phyloP scores from a whole-genome alignment of 2,888 invertebrate genomes.

The Thysanoteuthis rhombus region DNA sequence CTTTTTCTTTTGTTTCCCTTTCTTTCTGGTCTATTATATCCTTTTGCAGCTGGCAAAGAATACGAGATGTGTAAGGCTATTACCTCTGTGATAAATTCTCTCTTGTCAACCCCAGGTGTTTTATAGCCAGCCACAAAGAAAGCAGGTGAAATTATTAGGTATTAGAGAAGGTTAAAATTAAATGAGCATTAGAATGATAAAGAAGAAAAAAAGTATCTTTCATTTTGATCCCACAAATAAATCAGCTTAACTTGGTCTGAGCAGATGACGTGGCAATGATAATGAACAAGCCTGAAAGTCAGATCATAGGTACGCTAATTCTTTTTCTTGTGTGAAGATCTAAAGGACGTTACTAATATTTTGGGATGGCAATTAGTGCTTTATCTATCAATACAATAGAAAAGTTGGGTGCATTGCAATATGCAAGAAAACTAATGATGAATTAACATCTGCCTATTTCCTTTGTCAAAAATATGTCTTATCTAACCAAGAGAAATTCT shows the following conservation, averaged over 20 bases:
- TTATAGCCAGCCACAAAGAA: background rate
- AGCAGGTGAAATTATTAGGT: background rate
- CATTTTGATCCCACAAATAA: background rate
- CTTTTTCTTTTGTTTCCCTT: too few species aligned
- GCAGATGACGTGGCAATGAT: background rate
- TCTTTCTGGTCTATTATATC: background rate
- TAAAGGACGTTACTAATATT: too few species aligned
- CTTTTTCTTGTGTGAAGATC: too few species aligned
- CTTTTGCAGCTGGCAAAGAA: background rate
- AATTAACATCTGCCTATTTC: background rate
- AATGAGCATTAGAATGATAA: background rate
- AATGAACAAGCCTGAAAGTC: background rate
- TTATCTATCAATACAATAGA: background rate
- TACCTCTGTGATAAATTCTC: background rate
- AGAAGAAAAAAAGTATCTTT: background rate
- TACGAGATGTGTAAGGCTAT: background rate
- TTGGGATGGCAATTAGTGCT: too few species aligned
- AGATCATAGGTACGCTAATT: too few species aligned
- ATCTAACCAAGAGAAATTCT: background rate
- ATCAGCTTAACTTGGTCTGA: background rate
- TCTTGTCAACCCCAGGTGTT: background rate
- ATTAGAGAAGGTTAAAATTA: background rate
- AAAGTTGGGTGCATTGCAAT: background rate
- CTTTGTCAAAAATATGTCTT: background rate
- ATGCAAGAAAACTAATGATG: background rate